phyloP scores from a whole-genome alignment of 92 coral and sea anemone species.

The Palythoa grandis region DNA sequence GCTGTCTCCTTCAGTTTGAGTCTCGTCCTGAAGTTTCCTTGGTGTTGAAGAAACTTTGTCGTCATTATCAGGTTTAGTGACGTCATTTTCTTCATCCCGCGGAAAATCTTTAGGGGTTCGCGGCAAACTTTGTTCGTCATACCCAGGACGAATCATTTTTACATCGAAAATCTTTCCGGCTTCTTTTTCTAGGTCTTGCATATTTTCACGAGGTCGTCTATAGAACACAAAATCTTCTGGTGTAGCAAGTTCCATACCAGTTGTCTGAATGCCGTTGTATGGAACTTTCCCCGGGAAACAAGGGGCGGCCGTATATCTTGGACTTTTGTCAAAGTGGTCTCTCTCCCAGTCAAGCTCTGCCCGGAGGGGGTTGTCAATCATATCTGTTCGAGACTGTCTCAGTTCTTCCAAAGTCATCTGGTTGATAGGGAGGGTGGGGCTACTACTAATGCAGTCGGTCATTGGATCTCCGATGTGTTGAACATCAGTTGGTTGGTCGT shows the following conservation, averaged over 20 bases:
- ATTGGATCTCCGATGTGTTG: conserved; percentile 29
- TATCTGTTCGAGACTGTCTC: conserved; percentile 43
- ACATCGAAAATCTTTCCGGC: conserved; percentile 41
- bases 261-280: conserved; percentile 29
- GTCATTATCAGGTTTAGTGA: not conserved
- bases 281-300: not conserved
- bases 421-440: not conserved
- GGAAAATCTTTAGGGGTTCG: not conserved
- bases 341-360: conserved; percentile 45
- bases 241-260: conserved; percentile 30
- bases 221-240: conserved; percentile 41
- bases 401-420: conserved; percentile 27
- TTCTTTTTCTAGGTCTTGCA: conserved; percentile 39
- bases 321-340: conserved; percentile 14
- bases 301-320: conserved; percentile 26
- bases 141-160: conserved; percentile 32
- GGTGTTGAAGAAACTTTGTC: not conserved
- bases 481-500: conserved; percentile 9
- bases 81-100: not conserved
- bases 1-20: not conserved
- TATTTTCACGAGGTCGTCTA: conserved; percentile 30
- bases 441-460: not conserved
- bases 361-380: conserved; percentile 40
- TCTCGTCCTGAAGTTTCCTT: not conserved
- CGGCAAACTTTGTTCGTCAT: conserved; percentile 29